Base-by-base conservation (phyloP, 2,797 vertebrate species). In the Gephyroberyx darwinii region DNA sequence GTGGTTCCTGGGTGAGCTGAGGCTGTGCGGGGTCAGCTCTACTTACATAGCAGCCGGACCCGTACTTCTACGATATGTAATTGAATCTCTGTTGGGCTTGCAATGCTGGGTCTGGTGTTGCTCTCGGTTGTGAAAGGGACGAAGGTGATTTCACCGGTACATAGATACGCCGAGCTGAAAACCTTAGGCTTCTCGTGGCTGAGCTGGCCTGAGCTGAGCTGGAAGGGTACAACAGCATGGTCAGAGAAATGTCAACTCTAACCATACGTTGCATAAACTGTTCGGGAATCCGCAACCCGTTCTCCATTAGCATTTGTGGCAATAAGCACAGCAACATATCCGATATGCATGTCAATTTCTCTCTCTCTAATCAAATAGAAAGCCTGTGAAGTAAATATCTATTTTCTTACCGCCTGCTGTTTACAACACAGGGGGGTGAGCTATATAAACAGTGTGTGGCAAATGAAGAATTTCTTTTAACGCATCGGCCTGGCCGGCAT, bases 391-490 rank as follows among this genome's bases (percentile, higher is more conserved):
- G 87, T 90, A 90, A 92, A 91, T 91, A 92, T 92, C 87, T 91
- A 86, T 88, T 88, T 91, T 87, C 90, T 76, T 90, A 75, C 75
- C 79, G 89, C 81, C 75, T 5, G 58, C 81, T 87, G 86, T 91
- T 92, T 91, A 91, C 87, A 87, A 86, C 90, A 77, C 50, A 45
- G 75, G 48, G 56, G 81, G 37, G 35, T 69, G 78, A 14, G 77
- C 86, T 79, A 78, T 88, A 93, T 93, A 90, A 91, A 92, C 90
- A 84, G 65, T 48, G 83, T 83, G 83, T 63, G 74, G 86, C 82
- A 75, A 89, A 90, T 91, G 88, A 91, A 84, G 86, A 90, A 92
- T 92, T 92, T 93, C 82, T 92, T 87, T 93, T 92, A 91, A 90
- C 86, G 69, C 90, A 91, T 92, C 86, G 57, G 85, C 84, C 75